Evolutionary conservation across 2,888 invertebrate genomes (phyloP).

Genomic region (Drosophila putrida): DNA sequence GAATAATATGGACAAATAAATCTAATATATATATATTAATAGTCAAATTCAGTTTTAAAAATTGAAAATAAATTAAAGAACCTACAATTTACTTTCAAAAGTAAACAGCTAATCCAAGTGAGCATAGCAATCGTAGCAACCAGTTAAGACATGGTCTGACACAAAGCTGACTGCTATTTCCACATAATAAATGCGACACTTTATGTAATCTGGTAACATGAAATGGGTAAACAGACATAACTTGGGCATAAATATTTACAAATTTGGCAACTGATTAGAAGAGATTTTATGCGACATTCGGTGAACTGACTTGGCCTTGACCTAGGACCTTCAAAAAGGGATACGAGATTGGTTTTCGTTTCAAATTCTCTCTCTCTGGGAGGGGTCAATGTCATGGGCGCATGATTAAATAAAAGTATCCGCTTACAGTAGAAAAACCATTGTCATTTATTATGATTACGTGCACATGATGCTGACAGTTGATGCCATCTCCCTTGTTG

Average conservation of each 20-base stretch:
- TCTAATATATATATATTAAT: no score
- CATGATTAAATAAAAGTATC: constrained; percentile 67
- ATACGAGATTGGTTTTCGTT: constrained; percentile 3
- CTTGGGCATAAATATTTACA: constrained; percentile 15
- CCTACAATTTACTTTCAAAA: neutral
- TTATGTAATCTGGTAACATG: constrained; percentile 19
- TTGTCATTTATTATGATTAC: constrained; percentile 72
- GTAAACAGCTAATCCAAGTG: neutral
- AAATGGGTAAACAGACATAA: constrained; percentile 11
- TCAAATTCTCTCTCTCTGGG: neutral
- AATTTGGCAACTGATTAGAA: constrained; percentile 22
- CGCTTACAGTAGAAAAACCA: constrained; percentile 50
- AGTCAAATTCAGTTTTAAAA: no score
- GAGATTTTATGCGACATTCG: constrained; percentile 8
- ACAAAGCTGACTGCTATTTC: constrained; percentile 16
- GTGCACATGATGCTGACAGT: constrained; percentile 63
- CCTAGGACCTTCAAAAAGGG: neutral
- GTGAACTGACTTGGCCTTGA: constrained; percentile 17
- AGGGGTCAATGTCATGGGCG: constrained; percentile 44
- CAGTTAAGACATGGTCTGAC: neutral
- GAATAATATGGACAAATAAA: no score
- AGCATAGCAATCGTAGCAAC: neutral
- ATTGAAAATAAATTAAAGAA: neutral
- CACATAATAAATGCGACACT: constrained; percentile 13
- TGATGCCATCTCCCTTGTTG: constrained; percentile 40